Conservation (phyloP, 2,888 invertebrate genomes). For the Disparrhopalites patrizii region DNA sequence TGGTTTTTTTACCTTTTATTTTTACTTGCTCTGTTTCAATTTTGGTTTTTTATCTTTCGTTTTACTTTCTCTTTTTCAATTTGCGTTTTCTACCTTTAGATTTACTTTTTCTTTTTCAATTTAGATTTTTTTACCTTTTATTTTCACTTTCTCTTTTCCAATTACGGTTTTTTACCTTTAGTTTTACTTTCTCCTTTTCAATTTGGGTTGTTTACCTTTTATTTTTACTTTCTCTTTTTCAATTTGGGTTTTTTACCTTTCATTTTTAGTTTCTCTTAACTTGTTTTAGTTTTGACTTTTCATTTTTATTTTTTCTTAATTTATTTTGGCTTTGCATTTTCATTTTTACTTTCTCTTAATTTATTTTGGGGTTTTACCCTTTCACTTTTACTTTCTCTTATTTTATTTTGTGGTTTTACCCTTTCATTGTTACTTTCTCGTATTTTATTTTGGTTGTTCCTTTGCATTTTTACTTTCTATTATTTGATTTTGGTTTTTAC, state of each 20-base stretch:
- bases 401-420: neutral
- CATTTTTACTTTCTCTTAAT: constrained; percentile 29
- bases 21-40: too few relatives aligned
- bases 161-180: neutral
- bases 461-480: too few relatives aligned
- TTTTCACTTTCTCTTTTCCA: too few relatives aligned
- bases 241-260: neutral
- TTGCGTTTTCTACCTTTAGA: too few relatives aligned
- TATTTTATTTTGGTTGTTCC: too few relatives aligned
- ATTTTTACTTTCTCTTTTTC: neutral
- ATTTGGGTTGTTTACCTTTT: constrained; percentile 23
- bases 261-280: neutral
- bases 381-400: neutral
- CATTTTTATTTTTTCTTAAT: neutral
- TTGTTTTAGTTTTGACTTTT: neutral
- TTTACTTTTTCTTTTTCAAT: too few relatives aligned
- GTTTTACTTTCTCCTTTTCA: constrained; percentile 14
- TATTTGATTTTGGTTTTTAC: too few relatives aligned
- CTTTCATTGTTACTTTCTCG: too few relatives aligned
- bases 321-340: neutral
- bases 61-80: too few relatives aligned
- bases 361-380: constrained; percentile 31
- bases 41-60: too few relatives aligned
- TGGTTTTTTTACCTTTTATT: neutral
- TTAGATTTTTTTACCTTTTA: too few relatives aligned